Conservation (phyloP, 2,113 vertebrate species). For the Lasiurus borealis region DNA sequence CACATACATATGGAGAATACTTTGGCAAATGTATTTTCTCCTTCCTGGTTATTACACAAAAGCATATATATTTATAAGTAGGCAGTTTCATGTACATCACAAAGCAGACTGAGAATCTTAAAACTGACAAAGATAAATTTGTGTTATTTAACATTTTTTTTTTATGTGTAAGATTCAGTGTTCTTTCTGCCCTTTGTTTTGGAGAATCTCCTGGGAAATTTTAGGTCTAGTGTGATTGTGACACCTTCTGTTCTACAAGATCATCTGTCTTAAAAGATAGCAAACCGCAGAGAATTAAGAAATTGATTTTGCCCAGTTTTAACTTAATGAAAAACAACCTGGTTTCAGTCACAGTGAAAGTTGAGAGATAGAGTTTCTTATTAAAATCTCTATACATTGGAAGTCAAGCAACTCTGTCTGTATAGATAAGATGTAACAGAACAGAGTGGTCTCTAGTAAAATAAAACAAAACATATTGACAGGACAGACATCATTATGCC, state of each 20-base stretch:
- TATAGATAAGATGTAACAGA: slow-evolving; percentile 69
- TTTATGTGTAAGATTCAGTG: neutral
- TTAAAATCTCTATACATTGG: slow-evolving; percentile 51
- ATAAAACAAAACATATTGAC: neutral
- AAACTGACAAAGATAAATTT: neutral
- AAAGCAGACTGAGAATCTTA: neutral
- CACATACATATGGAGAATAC: neutral
- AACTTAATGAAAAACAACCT: slow-evolving; percentile 74
- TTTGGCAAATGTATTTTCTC: neutral
- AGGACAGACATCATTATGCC: neutral
- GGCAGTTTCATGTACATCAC: neutral
- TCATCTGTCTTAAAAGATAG: slow-evolving; percentile 78
- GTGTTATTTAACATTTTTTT: neutral
- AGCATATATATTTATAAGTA: neutral
- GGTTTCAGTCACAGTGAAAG: slow-evolving; percentile 65
- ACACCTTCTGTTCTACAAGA: slow-evolving; percentile 55
- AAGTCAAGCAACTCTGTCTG: slow-evolving; percentile 58
- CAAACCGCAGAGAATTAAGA: slow-evolving; percentile 73
- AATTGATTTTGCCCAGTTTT: slow-evolving; percentile 78
- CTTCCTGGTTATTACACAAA: neutral
- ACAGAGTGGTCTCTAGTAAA: neutral
- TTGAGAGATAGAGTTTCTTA: slow-evolving; percentile 50
- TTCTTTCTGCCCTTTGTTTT: slow-evolving; percentile 39
- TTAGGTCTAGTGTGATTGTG: slow-evolving; percentile 44
- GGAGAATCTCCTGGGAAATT: slow-evolving; percentile 42